Percentiles rank a stretch among this genome's conserved stretches.
These are phyloP conservation scores for Camelus dromedarius DNA, from an alignment of 2,113 vertebrate genomes.

Conservation along the genomic window DNA sequence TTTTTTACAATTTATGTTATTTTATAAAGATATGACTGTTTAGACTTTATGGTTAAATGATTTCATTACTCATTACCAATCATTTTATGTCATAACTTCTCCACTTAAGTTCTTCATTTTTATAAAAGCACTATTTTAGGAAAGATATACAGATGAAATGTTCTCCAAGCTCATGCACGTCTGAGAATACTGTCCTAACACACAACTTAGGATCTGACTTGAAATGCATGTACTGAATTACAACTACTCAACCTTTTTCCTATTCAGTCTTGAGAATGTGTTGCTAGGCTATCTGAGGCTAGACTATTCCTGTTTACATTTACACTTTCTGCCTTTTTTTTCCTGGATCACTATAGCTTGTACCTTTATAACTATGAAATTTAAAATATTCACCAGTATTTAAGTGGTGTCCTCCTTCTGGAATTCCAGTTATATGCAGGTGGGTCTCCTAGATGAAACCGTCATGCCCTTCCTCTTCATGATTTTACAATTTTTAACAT, in stretches of 20 bases:
- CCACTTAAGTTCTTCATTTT: not conserved
- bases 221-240: not conserved
- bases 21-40: not conserved
- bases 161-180: not conserved
- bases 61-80: not conserved
- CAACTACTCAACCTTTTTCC: not conserved
- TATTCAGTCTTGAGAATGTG: not conserved
- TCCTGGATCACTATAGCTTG: not conserved
- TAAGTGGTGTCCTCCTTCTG: not conserved
- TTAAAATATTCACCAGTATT: not conserved
- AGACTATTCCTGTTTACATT: not conserved
- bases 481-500: not conserved
- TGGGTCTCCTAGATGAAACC: not conserved
- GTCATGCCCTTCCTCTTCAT: not conserved
- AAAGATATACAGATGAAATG: not conserved
- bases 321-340: not conserved
- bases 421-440: not conserved
- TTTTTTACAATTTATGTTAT: not conserved
- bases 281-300: not conserved
- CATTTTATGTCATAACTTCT: not conserved
- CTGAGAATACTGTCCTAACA: not conserved
- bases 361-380: not conserved
- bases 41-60: not conserved
- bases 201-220: not conserved
- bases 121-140: not conserved